Conservation (phyloP, 2,888 invertebrate species). For the Drosophila prostipennis region DNA sequence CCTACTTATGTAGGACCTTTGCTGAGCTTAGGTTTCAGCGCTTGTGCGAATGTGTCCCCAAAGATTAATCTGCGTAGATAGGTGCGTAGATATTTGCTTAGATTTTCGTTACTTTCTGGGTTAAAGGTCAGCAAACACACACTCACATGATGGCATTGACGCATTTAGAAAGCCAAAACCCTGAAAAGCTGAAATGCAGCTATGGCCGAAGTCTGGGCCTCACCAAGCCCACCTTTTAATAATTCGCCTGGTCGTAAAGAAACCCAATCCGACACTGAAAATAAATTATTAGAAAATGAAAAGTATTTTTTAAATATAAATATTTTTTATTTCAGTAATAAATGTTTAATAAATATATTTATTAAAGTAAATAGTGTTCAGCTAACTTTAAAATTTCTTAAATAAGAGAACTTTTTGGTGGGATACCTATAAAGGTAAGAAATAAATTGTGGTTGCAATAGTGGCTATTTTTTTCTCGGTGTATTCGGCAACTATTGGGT, state of each 20-base stretch:
- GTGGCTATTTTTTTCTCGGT: neutral
- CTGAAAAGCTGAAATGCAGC: slow-evolving; percentile 4
- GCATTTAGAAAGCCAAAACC: slow-evolving; percentile 70
- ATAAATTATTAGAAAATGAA: neutral
- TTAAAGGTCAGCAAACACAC: slow-evolving; percentile 65
- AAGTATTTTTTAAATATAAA: neutral
- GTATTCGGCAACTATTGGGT: slow-evolving; percentile 27
- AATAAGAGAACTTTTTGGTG: too few relatives aligned
- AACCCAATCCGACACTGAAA: slow-evolving; percentile 26
- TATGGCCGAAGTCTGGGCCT: slow-evolving; percentile 59
- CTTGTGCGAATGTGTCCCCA: slow-evolving; percentile 51
- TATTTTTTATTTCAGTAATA: too few relatives aligned
- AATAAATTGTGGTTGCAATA: neutral
- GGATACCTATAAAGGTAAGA: too few relatives aligned
- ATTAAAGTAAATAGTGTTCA: too few relatives aligned
- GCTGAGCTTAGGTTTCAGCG: slow-evolving; percentile 53
- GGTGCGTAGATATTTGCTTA: slow-evolving; percentile 64
- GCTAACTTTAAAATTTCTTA: too few relatives aligned
- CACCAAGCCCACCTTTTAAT: slow-evolving; percentile 79
- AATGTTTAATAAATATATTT: too few relatives aligned
- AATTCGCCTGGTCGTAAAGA: slow-evolving; percentile 61
- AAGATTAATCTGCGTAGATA: slow-evolving; percentile 71
- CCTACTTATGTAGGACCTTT: slow-evolving; percentile 22
- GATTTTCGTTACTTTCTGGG: slow-evolving; percentile 58
- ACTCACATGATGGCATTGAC: slow-evolving; percentile 49